Base-by-base conservation (phyloP, 2,888 invertebrate genomes). In the Drosophila suboccidentalis region DNA sequence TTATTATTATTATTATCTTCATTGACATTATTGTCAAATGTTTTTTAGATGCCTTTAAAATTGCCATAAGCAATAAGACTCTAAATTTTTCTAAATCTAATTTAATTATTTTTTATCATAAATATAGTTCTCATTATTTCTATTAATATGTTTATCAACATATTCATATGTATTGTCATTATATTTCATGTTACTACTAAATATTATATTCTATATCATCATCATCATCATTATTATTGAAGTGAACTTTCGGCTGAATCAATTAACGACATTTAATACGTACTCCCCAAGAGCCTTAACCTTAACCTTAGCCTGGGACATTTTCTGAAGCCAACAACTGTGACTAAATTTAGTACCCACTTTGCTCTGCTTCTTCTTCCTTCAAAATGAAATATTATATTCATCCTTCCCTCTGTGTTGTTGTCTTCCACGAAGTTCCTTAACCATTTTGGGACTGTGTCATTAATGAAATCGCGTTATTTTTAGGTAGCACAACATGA, bases 381-480 rank as follows among this genome's bases (percentile, higher is more conserved):
- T 13, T 38, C 9, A 8, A 8, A 29, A 29, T 1, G 8, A 8
- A 29, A 8, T 8, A 8, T 29, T 5, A 29, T 8, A 29, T 29
- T 29, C 8, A 8, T 8, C 6, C n/a, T 15, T 4, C 11, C 4
- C 3, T 29, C 11, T 22, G 29, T 15, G 17, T 26, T 49, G 13
- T 44, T 61, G 36, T 8, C 26, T 49, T 26, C 19, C 11, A 19
- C 2, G 1, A 19, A 39, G 46, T 43, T 55, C 36, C 51, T 61
- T 54, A 38, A 34, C 50, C 61, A 51, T 65, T 69, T 73, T 59
- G 55, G 34, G 43, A 10, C 38, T 6, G 22, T 53, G 74, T 46
- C 57, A 65, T 73, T 79, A 79, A 80, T 73, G 77, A 79, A 80
- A 62, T 64, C 77, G 78, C 78, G 64, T 54, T 80, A 73, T 72